phyloP scores from a whole-genome alignment of 1,140 invertebrate genomes.

The Ostrea edulis region DNA sequence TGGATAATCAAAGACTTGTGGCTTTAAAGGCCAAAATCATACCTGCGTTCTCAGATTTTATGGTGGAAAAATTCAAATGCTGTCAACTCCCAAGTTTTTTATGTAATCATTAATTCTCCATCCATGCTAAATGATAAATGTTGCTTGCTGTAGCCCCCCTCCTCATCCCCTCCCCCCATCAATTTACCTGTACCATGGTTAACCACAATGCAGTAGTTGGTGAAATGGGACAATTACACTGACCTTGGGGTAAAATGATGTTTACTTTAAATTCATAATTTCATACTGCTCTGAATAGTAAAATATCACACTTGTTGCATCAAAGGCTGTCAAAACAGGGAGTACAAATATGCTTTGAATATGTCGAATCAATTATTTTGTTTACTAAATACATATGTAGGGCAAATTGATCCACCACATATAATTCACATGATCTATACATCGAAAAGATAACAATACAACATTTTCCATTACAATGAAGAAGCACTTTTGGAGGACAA shows the following conservation, averaged over 20 bases:
- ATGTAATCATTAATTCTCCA: not conserved
- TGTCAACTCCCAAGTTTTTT: not conserved
- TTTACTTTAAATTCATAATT: slow-evolving; percentile 1
- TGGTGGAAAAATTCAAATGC: not conserved
- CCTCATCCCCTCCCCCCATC: too few species aligned
- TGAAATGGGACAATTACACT: not conserved
- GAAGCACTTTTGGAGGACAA: too few species aligned
- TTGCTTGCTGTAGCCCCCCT: not conserved
- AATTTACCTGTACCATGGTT: not conserved
- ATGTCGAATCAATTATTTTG: not conserved
- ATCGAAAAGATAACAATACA: too few species aligned
- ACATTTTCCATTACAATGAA: too few species aligned
- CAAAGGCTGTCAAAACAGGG: not conserved
- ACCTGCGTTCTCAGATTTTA: not conserved
- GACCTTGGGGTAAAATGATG: not conserved
- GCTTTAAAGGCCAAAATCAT: not conserved
- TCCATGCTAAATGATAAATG: not conserved
- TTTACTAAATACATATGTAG: too few species aligned
- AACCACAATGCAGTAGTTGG: not conserved
- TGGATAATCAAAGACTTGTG: not conserved
- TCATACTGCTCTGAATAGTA: not conserved
- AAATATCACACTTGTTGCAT: not conserved
- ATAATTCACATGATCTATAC: too few species aligned
- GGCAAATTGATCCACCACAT: too few species aligned
- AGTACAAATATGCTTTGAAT: not conserved